Conservation (phyloP, 2,797 vertebrate genomes). For the Parotocinclus haroldoi region DNA sequence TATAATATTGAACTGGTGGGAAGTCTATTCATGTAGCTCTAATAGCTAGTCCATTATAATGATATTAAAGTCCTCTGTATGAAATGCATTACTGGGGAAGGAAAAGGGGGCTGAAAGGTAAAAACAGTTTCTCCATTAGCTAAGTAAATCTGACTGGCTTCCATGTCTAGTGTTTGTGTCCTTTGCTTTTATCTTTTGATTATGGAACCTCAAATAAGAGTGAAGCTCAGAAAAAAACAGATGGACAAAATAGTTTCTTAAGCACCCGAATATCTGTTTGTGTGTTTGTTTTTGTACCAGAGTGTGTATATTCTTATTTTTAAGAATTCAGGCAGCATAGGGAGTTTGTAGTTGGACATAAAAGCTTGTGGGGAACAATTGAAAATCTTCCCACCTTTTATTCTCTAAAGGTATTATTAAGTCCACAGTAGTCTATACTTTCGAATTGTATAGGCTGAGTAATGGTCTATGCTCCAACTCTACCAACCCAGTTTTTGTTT, state of each 20-base stretch:
- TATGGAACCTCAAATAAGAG: conserved; percentile 8
- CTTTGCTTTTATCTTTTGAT: conserved; percentile 43
- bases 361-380: background rate
- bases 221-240: too few species aligned
- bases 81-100: conserved; percentile 61
- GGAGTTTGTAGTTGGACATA: conserved; percentile 6
- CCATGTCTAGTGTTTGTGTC: conserved; percentile 51
- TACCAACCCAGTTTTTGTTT: background rate
- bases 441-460: conserved; percentile 28
- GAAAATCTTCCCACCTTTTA: background rate
- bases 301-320: conserved; percentile 15
- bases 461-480: conserved; percentile 21
- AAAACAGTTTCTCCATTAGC: conserved; percentile 68
- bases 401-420: conserved; percentile 31
- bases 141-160: conserved; percentile 69
- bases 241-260: too few species aligned
- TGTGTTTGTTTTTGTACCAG: too few species aligned
- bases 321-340: conserved; percentile 2
- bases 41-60: conserved; percentile 68
- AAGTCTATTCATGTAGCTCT: conserved; percentile 64
- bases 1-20: conserved; percentile 62
- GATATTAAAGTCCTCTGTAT: conserved; percentile 54
- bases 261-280: conserved; percentile 5
- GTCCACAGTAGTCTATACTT: conserved; percentile 13
- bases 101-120: conserved; percentile 44